phyloP scores from a whole-genome alignment of 2,888 invertebrate genomes.

The Ophraella communa region DNA sequence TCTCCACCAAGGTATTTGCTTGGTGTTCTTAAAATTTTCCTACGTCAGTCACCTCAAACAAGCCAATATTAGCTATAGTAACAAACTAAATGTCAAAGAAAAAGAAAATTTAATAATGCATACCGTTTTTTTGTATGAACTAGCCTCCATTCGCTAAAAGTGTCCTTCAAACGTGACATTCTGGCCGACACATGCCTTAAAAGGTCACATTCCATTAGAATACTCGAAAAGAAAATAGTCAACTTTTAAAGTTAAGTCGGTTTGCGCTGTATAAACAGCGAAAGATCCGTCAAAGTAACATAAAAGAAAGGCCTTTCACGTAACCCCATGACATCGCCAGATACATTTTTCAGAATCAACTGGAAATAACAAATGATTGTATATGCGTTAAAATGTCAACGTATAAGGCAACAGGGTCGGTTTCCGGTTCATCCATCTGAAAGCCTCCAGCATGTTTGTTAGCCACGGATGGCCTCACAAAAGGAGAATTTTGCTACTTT shows the following conservation, averaged over 20 bases:
- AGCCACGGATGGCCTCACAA: too few relatives aligned
- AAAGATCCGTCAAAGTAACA: slow-evolving; percentile 17
- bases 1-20: too few relatives aligned
- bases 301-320: slow-evolving; percentile 17
- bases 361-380: slow-evolving; percentile 33
- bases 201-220: slow-evolving; percentile 19
- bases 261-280: slow-evolving; percentile 15
- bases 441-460: not conserved
- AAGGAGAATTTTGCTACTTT: too few relatives aligned
- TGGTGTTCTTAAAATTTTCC: too few relatives aligned
- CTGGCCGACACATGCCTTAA: not conserved
- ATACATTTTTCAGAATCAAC: slow-evolving; percentile 30
- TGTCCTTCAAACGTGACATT: not conserved
- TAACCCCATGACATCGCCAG: slow-evolving; percentile 28
- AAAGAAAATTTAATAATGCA: not conserved
- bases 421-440: not conserved
- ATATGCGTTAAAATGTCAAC: slow-evolving; percentile 42
- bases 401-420: not conserved
- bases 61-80: not conserved
- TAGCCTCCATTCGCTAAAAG: not conserved
- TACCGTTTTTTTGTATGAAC: not conserved
- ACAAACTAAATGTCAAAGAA: not conserved
- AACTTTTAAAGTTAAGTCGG: slow-evolving; percentile 4
- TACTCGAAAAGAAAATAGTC: slow-evolving; percentile 13
- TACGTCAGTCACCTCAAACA: too few relatives aligned